These are phyloP conservation scores for Drosophila seclusa DNA, from an alignment of 2,888 invertebrate species.

Conservation along the genomic window DNA sequence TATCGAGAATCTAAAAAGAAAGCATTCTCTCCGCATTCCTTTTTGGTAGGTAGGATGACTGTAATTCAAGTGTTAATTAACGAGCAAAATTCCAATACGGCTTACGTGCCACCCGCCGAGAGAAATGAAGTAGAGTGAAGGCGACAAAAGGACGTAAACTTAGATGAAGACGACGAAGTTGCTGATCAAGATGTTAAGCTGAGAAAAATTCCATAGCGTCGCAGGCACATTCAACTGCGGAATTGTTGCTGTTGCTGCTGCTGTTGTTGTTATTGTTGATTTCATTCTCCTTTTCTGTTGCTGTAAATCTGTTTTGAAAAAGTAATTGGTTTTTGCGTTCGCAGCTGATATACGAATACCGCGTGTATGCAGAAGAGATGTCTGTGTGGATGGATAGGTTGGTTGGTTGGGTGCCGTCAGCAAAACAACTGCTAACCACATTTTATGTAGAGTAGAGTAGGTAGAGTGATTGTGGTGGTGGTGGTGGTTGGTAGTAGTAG, in stretches of 20 bases:
- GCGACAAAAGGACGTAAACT: conserved; percentile 29
- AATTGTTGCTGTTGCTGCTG: background rate
- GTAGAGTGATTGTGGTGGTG: conserved; percentile 65
- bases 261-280: conserved; percentile 2
- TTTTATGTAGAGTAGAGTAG: conserved; percentile 66
- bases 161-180: conserved; percentile 8
- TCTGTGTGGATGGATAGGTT: conserved; percentile 68
- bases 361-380: conserved; percentile 58
- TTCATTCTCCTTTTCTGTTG: conserved; percentile 23
- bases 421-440: conserved; percentile 71
- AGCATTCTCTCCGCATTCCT: conserved; percentile 20
- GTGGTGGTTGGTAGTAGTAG: conserved; percentile 23
- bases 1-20: conserved; percentile 6
- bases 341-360: conserved; percentile 81
- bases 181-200: conserved; percentile 14
- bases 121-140: conserved; percentile 24
- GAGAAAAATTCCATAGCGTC: conserved; percentile 36
- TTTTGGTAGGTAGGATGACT: conserved; percentile 35
- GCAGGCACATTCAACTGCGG: conserved; percentile 44
- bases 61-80: conserved; percentile 63
- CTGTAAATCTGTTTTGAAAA: conserved; percentile 77
- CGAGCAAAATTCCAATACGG: conserved; percentile 53
- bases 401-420: conserved; percentile 58
- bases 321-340: conserved; percentile 72
- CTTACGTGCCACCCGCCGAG: conserved; percentile 57